Percentiles rank a stretch among this genome's conserved stretches.
Conservation (phyloP, 2,888 invertebrate species). For the Dynastes tityus region DNA sequence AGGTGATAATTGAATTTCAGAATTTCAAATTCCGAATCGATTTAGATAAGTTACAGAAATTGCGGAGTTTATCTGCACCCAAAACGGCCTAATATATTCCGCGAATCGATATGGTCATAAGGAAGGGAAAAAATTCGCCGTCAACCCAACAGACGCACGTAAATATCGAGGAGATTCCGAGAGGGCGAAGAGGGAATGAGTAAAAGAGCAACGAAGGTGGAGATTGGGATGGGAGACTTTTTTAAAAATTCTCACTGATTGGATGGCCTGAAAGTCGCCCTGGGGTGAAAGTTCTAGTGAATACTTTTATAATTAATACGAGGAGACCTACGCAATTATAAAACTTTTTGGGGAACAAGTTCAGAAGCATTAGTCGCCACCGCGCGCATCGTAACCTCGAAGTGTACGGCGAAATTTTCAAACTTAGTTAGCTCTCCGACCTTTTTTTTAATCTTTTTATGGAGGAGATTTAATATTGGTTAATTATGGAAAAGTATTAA, state of each 20-base stretch:
- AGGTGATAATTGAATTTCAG: constrained; percentile 37
- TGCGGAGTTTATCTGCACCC: constrained; percentile 19
- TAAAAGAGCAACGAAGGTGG: too few species aligned
- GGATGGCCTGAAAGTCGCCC: constrained; percentile 27
- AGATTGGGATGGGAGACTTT: neutral
- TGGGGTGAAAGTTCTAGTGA: constrained; percentile 34
- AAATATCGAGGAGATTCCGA: neutral
- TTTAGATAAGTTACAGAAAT: constrained; percentile 44
- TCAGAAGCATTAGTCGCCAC: constrained; percentile 10
- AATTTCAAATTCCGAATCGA: constrained; percentile 39
- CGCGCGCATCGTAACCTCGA: constrained; percentile 13
- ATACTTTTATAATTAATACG: constrained; percentile 43
- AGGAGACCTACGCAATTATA: constrained; percentile 42
- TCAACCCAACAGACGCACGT: constrained; percentile 8
- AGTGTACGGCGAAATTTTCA: constrained; percentile 15
- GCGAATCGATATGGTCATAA: constrained; percentile 12
- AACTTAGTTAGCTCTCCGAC: constrained; percentile 3
- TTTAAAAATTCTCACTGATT: constrained; percentile 31
- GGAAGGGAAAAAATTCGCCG: neutral
- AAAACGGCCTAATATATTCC: constrained; percentile 36
- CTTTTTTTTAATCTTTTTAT: neutral
- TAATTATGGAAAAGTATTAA: constrained; percentile 7
- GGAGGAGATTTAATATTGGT: constrained; percentile 1
- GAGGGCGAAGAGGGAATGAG: too few species aligned
- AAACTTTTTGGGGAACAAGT: constrained; percentile 38